Percentiles rank a stretch among this genome's conserved stretches.
These are phyloP conservation scores for Hipposideros larvatus DNA, from an alignment of 2,797 vertebrate genomes.

Conservation along the genomic window DNA sequence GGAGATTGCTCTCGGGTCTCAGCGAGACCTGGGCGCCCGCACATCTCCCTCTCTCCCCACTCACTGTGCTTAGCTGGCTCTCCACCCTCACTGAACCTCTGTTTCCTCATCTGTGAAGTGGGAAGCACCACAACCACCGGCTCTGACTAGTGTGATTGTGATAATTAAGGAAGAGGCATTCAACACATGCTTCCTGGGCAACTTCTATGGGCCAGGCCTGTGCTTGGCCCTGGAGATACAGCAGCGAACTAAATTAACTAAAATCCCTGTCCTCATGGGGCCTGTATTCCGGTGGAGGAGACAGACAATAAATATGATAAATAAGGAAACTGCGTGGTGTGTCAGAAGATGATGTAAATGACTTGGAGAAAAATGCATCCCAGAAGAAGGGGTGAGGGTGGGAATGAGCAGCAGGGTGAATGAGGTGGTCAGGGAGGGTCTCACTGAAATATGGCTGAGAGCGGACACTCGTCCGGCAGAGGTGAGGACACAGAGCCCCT, in stretches of 20 bases:
- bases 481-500: not conserved
- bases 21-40: not conserved
- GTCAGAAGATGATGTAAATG: not conserved
- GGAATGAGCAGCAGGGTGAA: not conserved
- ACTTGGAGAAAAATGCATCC: not conserved
- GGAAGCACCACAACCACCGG: not conserved
- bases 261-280: not conserved
- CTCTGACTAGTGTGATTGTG: not conserved
- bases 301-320: not conserved
- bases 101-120: constrained; percentile 13
- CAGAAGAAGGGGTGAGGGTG: not conserved
- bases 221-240: not conserved
- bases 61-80: not conserved
- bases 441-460: not conserved
- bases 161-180: not conserved
- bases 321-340: not conserved
- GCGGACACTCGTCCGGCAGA: not conserved
- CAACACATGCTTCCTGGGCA: not conserved
- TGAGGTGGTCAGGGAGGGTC: not conserved
- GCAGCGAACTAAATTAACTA: not conserved
- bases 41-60: not conserved
- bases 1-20: not conserved
- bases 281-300: not conserved
- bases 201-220: not conserved
- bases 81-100: not conserved